Conservation (phyloP, 2,113 vertebrate genomes). For the Urocynchramus pylzowi region DNA sequence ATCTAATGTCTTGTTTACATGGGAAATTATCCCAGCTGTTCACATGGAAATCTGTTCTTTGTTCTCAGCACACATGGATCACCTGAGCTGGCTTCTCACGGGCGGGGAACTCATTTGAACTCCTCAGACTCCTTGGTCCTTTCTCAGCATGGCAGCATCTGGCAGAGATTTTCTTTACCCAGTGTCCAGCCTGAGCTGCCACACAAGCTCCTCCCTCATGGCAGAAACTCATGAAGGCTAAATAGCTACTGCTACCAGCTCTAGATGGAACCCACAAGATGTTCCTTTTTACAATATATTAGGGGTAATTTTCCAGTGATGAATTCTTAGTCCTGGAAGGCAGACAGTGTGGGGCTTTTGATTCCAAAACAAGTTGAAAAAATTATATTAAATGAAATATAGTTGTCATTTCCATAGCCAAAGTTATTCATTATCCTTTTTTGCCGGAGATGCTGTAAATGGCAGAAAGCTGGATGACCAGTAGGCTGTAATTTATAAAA, state of each 20-base stretch:
- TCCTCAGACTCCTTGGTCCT: accelerated
- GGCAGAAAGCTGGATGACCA: background rate
- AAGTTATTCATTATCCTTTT: background rate
- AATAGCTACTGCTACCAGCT: background rate
- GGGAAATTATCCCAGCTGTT: background rate
- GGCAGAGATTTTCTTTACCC: background rate
- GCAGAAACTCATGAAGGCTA: background rate
- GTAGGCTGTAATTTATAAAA: background rate
- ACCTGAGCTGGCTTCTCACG: background rate
- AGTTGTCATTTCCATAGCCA: background rate
- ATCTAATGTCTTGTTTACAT: background rate
- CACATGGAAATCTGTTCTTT: background rate
- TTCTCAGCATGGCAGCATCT: background rate
- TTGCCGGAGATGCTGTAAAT: background rate
- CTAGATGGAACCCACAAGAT: background rate
- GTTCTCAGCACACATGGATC: accelerated
- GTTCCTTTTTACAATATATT: background rate
- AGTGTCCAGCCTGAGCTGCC: background rate
- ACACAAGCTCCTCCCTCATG: background rate
- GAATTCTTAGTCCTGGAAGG: background rate
- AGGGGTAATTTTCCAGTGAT: background rate
- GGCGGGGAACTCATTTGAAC: background rate
- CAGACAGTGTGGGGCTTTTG: background rate
- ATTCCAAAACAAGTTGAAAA: background rate
- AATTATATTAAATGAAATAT: background rate